phyloP scores from a whole-genome alignment of 1,140 invertebrate species.

The Drosophila subobscura region DNA sequence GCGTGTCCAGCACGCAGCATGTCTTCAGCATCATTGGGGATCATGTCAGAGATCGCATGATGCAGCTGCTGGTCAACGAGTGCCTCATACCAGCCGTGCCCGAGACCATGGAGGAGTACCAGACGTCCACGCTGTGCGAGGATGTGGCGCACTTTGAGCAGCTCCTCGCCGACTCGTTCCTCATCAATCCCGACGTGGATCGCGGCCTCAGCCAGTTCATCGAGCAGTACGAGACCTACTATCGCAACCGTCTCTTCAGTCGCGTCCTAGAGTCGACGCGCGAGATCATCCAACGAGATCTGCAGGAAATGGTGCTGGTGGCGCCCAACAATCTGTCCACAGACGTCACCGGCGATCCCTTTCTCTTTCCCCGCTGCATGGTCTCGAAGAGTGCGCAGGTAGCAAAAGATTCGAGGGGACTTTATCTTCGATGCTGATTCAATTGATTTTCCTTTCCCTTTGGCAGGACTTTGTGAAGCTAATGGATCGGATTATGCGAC shows the following conservation, averaged over 20 bases:
- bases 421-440: background rate
- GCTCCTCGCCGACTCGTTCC: slow-evolving; percentile 85
- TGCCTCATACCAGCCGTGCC: slow-evolving; percentile 91
- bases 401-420: background rate
- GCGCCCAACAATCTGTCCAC: slow-evolving; percentile 84
- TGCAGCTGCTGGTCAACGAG: slow-evolving; percentile 88
- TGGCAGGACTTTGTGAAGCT: slow-evolving; percentile 88
- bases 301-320: slow-evolving; percentile 90
- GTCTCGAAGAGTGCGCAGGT: slow-evolving; percentile 85
- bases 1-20: slow-evolving; percentile 84
- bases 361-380: slow-evolving; percentile 86
- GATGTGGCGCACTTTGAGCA: slow-evolving; percentile 88
- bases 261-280: slow-evolving; percentile 89
- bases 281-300: slow-evolving; percentile 91
- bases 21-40: slow-evolving; percentile 87
- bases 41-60: slow-evolving; percentile 86
- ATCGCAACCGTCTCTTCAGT: slow-evolving; percentile 91
- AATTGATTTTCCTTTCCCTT: background rate
- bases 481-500: slow-evolving; percentile 89
- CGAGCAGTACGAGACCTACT: slow-evolving; percentile 90
- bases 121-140: slow-evolving; percentile 86
- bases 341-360: slow-evolving; percentile 58
- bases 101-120: slow-evolving; percentile 88
- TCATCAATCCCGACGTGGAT: slow-evolving; percentile 81
- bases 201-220: slow-evolving; percentile 87